These are phyloP conservation scores for Acronicta alni DNA, from an alignment of 2,888 invertebrate genomes.

Conservation along the genomic window DNA sequence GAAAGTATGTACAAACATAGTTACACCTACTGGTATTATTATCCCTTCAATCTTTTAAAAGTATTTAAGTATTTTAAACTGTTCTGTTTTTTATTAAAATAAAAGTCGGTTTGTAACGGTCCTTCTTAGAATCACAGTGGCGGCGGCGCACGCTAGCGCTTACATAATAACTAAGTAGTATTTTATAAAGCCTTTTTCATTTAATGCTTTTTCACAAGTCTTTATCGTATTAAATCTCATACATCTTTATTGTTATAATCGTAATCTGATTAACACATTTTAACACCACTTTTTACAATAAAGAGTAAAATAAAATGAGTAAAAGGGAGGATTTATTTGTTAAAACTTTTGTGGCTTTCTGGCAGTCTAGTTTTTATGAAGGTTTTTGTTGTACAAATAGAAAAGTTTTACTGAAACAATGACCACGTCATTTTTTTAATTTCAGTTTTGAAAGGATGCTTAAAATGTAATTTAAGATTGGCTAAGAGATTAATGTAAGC, in stretches of 20 bases:
- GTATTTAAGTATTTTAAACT: too few relatives aligned
- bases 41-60: too few relatives aligned
- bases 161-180: background rate
- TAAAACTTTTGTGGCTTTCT: background rate
- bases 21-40: too few relatives aligned
- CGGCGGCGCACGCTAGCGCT: background rate
- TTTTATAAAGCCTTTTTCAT: constrained; percentile 10
- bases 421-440: background rate
- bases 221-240: constrained; percentile 5
- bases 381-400: too few relatives aligned
- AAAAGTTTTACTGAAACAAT: too few relatives aligned
- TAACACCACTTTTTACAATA: background rate
- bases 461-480: too few relatives aligned
- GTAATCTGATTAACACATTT: constrained; percentile 8
- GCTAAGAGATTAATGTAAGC: too few relatives aligned
- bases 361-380: background rate
- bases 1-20: too few relatives aligned
- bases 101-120: too few relatives aligned
- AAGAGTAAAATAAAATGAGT: background rate
- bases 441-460: background rate
- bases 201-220: constrained; percentile 7
- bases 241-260: constrained; percentile 8
- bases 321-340: constrained; percentile 1
- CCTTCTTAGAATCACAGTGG: background rate
- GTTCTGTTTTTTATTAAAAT: too few relatives aligned